Conservation (phyloP, 2,888 invertebrate species). For the Neocrepidodera transversa region DNA sequence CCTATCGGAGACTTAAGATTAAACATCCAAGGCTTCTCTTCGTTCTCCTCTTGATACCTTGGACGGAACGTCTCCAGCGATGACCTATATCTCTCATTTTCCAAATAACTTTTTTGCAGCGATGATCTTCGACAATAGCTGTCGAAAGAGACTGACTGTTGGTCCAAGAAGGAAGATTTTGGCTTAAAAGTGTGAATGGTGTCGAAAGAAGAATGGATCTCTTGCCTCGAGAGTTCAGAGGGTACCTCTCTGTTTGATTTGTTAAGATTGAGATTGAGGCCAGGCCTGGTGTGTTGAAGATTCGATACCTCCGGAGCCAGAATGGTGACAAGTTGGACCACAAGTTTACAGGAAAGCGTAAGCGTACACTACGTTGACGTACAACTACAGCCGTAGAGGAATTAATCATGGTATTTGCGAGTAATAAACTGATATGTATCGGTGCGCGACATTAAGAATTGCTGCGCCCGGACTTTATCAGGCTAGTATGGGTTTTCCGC, state of each 20-base stretch:
- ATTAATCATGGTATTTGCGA: constrained; percentile 57
- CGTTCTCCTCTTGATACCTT: constrained; percentile 33
- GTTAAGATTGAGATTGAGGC: constrained; percentile 13
- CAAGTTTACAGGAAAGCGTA: constrained; percentile 43
- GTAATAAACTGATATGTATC: constrained; percentile 53
- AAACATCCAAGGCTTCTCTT: constrained; percentile 42
- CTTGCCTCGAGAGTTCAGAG: constrained; percentile 40
- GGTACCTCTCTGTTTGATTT: constrained; percentile 44
- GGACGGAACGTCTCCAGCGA: constrained; percentile 41
- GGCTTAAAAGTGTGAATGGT: constrained; percentile 47
- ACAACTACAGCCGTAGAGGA: constrained; percentile 48
- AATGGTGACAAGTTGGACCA: constrained; percentile 51
- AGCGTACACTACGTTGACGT: constrained; percentile 46
- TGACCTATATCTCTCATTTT: constrained; percentile 39
- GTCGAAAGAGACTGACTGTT: constrained; percentile 47
- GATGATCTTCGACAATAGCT: constrained; percentile 43
- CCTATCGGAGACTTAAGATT: constrained; percentile 48
- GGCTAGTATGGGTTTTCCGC: constrained; percentile 10
- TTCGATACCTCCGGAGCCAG: constrained; percentile 60
- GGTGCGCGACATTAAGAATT: constrained; percentile 55
- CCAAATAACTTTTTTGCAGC: constrained; percentile 38
- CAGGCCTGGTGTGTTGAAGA: constrained; percentile 44
- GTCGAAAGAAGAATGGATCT: constrained; percentile 48
- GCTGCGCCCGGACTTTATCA: constrained; percentile 42
- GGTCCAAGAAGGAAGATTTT: constrained; percentile 41